phyloP scores from a whole-genome alignment of 2,888 invertebrate genomes.

The Perizoma flavofasciatum region DNA sequence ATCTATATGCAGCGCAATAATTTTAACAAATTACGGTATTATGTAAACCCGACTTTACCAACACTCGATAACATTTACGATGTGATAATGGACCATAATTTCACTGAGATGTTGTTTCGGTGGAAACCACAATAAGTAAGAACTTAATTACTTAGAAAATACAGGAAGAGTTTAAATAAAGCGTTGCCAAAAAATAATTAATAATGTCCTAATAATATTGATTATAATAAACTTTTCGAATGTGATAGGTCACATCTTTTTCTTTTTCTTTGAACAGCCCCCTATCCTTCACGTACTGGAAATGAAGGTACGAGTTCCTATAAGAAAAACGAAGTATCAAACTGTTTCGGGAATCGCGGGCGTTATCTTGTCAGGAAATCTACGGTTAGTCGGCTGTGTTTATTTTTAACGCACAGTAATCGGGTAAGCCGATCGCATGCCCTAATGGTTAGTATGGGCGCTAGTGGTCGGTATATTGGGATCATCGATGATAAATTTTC shows the following conservation, averaged over 20 bases:
- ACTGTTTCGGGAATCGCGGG: slow-evolving; percentile 26
- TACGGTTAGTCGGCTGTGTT: slow-evolving; percentile 25
- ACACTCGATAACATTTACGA: slow-evolving; percentile 25
- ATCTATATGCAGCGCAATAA: slow-evolving; percentile 44
- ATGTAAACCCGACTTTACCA: slow-evolving; percentile 20
- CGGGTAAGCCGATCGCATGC: slow-evolving; percentile 31
- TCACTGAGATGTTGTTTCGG: slow-evolving; percentile 25
- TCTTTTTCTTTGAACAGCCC: too few relatives aligned
- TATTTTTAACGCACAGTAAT: slow-evolving; percentile 41
- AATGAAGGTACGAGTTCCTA: not conserved
- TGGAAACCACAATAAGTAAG: not conserved
- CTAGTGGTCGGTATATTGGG: slow-evolving; percentile 51
- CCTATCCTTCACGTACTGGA: too few relatives aligned
- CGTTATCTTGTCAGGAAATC: slow-evolving; percentile 32
- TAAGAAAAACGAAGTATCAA: slow-evolving; percentile 16
- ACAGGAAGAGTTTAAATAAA: too few relatives aligned
- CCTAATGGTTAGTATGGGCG: slow-evolving; percentile 43
- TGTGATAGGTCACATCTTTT: too few relatives aligned
- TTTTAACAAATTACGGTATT: slow-evolving; percentile 43
- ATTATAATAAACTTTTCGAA: too few relatives aligned
- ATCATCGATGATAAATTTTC: slow-evolving; percentile 60
- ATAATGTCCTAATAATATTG: too few relatives aligned
- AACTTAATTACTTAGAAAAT: too few relatives aligned
- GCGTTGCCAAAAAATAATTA: too few relatives aligned
- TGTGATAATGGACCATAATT: slow-evolving; percentile 43